Evolutionary conservation across 2,888 invertebrate genomes (phyloP), one percentile per base, ranked within the genome.

Genomic region (Agapostemon virescens): DNA sequence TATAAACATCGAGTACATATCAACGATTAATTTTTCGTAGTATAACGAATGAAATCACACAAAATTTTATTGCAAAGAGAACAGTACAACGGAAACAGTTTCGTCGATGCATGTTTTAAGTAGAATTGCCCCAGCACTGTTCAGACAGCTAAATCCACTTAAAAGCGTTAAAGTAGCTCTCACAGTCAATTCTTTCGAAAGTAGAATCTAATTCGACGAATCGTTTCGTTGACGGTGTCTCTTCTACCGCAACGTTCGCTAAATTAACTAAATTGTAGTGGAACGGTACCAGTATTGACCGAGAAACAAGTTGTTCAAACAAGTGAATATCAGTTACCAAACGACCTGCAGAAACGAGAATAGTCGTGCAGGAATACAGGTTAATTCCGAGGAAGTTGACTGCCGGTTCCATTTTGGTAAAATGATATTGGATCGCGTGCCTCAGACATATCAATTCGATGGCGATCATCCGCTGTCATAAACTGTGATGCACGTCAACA

Each of bases 381-480:
- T 76, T 71, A 66, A 82, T 75, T 70, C 64, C 55, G 7, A 17
- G 40, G 38, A 55, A 58, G 78, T 84, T 71, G 69, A 82, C 66
- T 77, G 76, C 72, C 84, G 69, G 38, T 74, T 77, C 72, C 76
- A 79, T 77, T 82, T 76, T 73, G 73, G 69, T 73, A 77, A 78
- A 79, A 76, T 74, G 77, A 77, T 84, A 79, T 82, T 67, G 82
- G 74, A 70, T 78, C 63, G 79, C 76, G 77, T 77, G 84, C 77
- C 55, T 68, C 40, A 74, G 72, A 79, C 82, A 77, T 76, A 79
- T 84, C 76, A 78, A 79, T 84, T 77, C 52, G 71, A 79, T 64
- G 52, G 70, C 66, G 74, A 76, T 69, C 79, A 49, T 55, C 72
- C 20, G 76, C 30, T 84, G 79, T 82, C 82, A 79, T 63, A 64